A percentile compares a stretch with the other conserved stretches of the same genome.
phyloP scores from a whole-genome alignment of 2,888 invertebrate genomes.

The Drosophila meridiana region DNA sequence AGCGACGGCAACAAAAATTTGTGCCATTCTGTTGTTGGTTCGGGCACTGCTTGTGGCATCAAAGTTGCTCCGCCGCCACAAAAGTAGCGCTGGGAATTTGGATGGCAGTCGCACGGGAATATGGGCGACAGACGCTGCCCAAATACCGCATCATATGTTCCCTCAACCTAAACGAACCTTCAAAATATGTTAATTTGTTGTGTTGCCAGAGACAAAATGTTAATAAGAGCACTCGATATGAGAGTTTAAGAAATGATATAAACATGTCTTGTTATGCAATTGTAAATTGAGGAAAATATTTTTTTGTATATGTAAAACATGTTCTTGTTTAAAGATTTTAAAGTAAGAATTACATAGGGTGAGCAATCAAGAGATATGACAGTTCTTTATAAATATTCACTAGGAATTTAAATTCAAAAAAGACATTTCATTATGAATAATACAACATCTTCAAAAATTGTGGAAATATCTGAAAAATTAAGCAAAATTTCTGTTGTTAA shows the following conservation, averaged over 20 bases:
- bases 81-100: constrained; percentile 35
- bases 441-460: background rate
- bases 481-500: background rate
- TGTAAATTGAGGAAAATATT: background rate
- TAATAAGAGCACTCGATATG: constrained; percentile 42
- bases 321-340: background rate
- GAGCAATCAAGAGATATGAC: too few relatives aligned
- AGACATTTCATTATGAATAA: too few relatives aligned
- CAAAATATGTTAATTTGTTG: constrained; percentile 63
- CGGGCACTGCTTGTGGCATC: constrained; percentile 32
- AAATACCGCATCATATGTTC: constrained; percentile 50
- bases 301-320: too few relatives aligned
- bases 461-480: background rate
- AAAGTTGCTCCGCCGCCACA: constrained; percentile 44
- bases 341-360: too few relatives aligned
- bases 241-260: background rate
- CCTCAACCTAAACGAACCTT: constrained; percentile 30
- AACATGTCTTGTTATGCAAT: background rate
- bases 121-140: constrained; percentile 12
- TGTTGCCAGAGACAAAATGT: constrained; percentile 47
- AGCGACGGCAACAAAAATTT: constrained; percentile 58
- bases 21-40: constrained; percentile 30
- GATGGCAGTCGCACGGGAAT: background rate
- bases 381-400: too few relatives aligned
- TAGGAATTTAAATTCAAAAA: too few relatives aligned